Evolutionary conservation across 53 echinoderm and acorn worm species (phyloP).

Genomic region (Henricia sp.): DNA sequence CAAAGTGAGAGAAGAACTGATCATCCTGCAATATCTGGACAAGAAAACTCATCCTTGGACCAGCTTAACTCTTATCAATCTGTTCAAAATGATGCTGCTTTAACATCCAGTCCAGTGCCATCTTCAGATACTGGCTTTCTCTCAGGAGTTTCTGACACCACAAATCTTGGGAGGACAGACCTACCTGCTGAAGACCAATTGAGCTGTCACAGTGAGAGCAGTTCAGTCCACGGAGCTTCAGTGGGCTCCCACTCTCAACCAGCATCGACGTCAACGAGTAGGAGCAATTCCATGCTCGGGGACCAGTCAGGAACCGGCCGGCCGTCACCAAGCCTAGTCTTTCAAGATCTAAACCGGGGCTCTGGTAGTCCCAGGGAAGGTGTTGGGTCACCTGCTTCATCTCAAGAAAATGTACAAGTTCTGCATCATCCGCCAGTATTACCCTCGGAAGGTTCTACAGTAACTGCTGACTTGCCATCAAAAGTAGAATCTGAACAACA

Average conservation of each 20-base stretch:
- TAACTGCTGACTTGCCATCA: no score
- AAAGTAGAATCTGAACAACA: no score
- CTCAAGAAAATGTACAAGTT: no score
- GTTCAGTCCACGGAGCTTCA: conserved; percentile 14
- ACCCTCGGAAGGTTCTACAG: no score
- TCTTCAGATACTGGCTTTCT: not conserved
- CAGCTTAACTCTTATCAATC: not conserved
- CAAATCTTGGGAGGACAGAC: not conserved
- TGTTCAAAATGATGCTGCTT: not conserved
- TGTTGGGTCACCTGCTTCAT: not conserved
- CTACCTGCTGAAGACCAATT: conserved; percentile 27
- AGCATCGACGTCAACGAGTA: conserved; percentile 48
- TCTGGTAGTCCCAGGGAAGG: conserved; percentile 25
- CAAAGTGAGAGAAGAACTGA: not conserved
- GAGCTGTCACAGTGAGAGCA: conserved; percentile 20
- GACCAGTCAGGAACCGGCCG: conserved; percentile 3
- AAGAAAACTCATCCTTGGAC: not conserved
- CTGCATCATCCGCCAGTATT: no score
- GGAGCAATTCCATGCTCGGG: conserved; percentile 63
- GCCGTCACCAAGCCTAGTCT: conserved; percentile 23
- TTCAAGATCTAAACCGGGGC: not conserved
- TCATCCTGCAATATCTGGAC: conserved; percentile 2
- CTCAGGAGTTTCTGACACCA: not conserved
- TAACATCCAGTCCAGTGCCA: conserved; percentile 6
- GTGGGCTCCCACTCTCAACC: conserved; percentile 20